Conservation (phyloP, 2,797 vertebrate genomes). For the Emys orbicularis region DNA sequence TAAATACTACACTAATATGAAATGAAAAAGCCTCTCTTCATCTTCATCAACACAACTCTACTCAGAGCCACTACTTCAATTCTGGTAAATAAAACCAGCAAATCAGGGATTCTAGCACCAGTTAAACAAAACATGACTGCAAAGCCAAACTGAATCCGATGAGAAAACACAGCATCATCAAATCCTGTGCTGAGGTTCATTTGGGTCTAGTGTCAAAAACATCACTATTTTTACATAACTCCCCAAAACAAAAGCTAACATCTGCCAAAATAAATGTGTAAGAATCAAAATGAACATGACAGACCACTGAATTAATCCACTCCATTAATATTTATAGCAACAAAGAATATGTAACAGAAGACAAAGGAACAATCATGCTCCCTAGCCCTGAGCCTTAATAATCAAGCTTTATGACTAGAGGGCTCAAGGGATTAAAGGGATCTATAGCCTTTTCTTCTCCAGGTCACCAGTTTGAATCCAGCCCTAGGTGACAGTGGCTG, state of each 20-base stretch:
- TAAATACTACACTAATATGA: not conserved
- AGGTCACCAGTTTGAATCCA: not conserved
- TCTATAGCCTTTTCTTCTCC: not conserved
- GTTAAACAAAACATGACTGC: not conserved
- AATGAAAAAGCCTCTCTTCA: constrained; percentile 20
- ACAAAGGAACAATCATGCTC: not conserved
- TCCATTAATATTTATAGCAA: not conserved
- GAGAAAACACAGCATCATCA: not conserved
- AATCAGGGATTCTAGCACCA: not conserved
- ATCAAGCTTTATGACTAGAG: not conserved
- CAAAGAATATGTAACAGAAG: not conserved
- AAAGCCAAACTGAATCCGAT: not conserved
- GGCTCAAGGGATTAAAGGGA: not conserved
- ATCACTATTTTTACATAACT: constrained; percentile 1
- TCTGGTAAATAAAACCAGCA: not conserved
- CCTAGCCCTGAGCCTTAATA: not conserved
- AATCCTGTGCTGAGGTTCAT: not conserved
- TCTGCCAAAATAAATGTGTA: not conserved
- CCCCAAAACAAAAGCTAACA: not conserved
- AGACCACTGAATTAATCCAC: not conserved
- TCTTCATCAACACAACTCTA: not conserved
- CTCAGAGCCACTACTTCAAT: not conserved
- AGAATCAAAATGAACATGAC: not conserved
- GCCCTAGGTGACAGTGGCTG: not conserved
- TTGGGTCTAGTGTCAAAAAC: not conserved